Base-by-base conservation (phyloP, 2,797 vertebrate genomes). In the Enteromius unitaeniatus region DNA sequence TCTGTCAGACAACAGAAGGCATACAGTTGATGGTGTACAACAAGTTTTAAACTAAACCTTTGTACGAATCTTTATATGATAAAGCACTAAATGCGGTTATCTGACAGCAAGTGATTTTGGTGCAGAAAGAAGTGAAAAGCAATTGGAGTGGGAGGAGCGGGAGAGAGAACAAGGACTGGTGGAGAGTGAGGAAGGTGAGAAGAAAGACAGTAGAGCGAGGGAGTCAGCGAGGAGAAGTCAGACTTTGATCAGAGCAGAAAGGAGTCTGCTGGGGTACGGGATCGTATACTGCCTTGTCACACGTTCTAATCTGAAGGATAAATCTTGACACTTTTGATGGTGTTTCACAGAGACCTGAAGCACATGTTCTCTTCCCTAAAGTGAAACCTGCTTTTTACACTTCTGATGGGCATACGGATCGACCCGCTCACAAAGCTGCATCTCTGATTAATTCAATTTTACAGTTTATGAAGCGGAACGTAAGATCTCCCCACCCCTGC, bases 231-330 rank as follows among this genome's bases (percentile, higher is more conserved):
- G 68, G 79, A 78, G 79, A 74, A 84, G 60, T 69, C 85, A 83
- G 89, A 72, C 81, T 78, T 67, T 68, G 67, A 78, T 87, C 89
- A 78, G 86, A 53, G 81, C 21, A 53, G 73, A 84, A 74, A 78
- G 31, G 81, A 81, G 87, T 84, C 37, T 42, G 31, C 51, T n/a
- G 53, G 55, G 75, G 34, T 37, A 34, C 4, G 42, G 40, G 79
- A 70, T 72, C 45, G 58, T 82, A 26, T 23, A 78, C 78, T 58
- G 58, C 42, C n/a, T 64, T 81, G 84, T 75, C 80, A 69, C 7
- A 40, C 26, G 45, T 78, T 84, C 77, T 83, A 86, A 86, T 84
- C 85, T 74, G 79, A 86, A 68, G 55, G 75, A 86, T 86, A 84
- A 88, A 86, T 84, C 82, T 40, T 40, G 37, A 40, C 37, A 40